Evolutionary conservation across 1,140 invertebrate genomes (phyloP), one percentile per base, ranked within the genome.

Genomic region (Copidosoma floridanum): DNA sequence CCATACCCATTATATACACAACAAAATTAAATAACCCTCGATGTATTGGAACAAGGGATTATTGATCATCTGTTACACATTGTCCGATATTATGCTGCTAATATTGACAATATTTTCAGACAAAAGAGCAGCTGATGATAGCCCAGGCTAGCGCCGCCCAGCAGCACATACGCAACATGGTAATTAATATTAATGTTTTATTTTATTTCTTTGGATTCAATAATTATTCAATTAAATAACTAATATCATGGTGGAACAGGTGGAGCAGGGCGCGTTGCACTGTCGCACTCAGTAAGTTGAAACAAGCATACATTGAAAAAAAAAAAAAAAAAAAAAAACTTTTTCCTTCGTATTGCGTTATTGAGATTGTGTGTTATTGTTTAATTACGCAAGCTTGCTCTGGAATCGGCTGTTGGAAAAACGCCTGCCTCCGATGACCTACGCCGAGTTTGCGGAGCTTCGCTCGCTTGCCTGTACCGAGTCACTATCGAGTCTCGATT

Each of bases 261-360:
- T n/a, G n/a, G 76, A 83, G 2, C 82, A 82, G 68, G 89, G 89
- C 37, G 83, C 82, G 40, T 76, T 87, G 10, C 86, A 91, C 67
- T 92, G 89, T 44, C 65, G 88, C 48, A 85, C 88, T 51, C 88
- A 91, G n/a, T n/a, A n/a, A n/a, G n/a, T n/a, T n/a, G n/a, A n/a
- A n/a, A n/a, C n/a, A n/a, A n/a, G n/a, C n/a, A n/a, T n/a, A n/a
- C n/a, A n/a, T n/a, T n/a, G n/a, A n/a, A n/a, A n/a, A 11, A n/a
- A n/a, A n/a, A n/a, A n/a, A n/a, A n/a, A n/a, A n/a, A n/a, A n/a
- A n/a, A n/a, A n/a, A n/a, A n/a, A 20, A 44, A 29, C 10, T n/a
- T 41, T 41, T 41, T 41, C 40, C 16, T 41, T 41, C 18, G 12
- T 41, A 12, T 41, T n/a, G 7, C 7, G 14, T 37, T 37, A 8